Percentiles rank a stretch among this genome's conserved stretches.
These are phyloP conservation scores for Drosophila hamatofila DNA, from an alignment of 2,888 invertebrate species.

Conservation along the genomic window DNA sequence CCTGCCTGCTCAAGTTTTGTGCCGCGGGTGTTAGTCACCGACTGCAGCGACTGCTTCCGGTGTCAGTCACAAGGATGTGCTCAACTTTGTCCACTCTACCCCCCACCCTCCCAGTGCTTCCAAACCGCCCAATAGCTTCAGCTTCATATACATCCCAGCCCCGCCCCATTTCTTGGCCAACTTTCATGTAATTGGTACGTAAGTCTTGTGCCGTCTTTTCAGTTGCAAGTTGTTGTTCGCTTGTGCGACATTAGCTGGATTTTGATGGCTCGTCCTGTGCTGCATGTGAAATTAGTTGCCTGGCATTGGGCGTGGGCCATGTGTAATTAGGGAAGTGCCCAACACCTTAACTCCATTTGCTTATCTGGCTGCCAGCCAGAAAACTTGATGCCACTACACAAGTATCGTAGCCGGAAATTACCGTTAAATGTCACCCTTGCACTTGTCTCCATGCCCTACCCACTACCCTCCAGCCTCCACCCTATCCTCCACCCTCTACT, in stretches of 20 bases:
- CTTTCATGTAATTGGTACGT: slow-evolving; percentile 75
- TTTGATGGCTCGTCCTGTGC: slow-evolving; percentile 72
- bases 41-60: slow-evolving; percentile 73
- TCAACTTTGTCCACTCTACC: slow-evolving; percentile 49
- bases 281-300: slow-evolving; percentile 78
- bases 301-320: slow-evolving; percentile 34
- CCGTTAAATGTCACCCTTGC: slow-evolving; percentile 70
- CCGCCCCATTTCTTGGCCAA: slow-evolving; percentile 43
- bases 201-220: slow-evolving; percentile 68
- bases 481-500: too few species aligned
- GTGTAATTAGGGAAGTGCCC: slow-evolving; percentile 77
- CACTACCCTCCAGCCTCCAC: too few species aligned
- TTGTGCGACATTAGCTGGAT: slow-evolving; percentile 78
- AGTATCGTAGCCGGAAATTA: slow-evolving; percentile 67
- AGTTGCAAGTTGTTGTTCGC: slow-evolving; percentile 71
- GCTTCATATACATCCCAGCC: background rate
- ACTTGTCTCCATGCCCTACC: slow-evolving; percentile 1
- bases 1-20: slow-evolving; percentile 54
- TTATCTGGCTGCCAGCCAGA: slow-evolving; percentile 56
- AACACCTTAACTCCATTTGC: slow-evolving; percentile 53
- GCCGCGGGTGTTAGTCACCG: slow-evolving; percentile 60
- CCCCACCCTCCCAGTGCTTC: background rate
- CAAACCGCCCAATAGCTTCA: too few species aligned
- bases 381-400: slow-evolving; percentile 57
- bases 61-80: slow-evolving; percentile 73